Conservation (phyloP, 2,113 vertebrate species). For the Neogobius melanostomus region DNA sequence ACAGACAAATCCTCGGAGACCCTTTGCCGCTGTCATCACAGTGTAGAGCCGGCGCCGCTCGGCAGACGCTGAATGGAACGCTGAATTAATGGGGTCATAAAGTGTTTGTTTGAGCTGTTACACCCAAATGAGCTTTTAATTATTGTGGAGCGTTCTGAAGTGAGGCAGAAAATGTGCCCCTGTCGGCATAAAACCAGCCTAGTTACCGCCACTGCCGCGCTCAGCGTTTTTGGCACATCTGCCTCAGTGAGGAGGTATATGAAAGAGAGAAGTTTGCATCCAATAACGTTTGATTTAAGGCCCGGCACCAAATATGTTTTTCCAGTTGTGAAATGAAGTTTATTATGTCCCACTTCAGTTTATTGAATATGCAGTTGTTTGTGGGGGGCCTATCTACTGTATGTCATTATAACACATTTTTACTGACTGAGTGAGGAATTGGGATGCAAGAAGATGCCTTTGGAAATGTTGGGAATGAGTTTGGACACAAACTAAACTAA, state of each 20-base stretch:
- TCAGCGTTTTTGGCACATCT: slow-evolving; percentile 51
- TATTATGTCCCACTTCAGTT: no score
- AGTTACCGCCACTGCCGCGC: slow-evolving; percentile 45
- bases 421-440: no score
- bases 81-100: slow-evolving; percentile 62
- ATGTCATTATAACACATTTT: no score
- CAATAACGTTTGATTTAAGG: slow-evolving; percentile 5
- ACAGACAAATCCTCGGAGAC: slow-evolving; percentile 30
- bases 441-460: no score
- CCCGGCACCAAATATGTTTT: neutral
- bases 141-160: slow-evolving; percentile 59
- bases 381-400: no score
- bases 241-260: slow-evolving; percentile 28
- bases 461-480: no score
- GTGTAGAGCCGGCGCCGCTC: slow-evolving; percentile 32
- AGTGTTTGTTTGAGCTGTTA: slow-evolving; percentile 71
- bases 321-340: neutral
- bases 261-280: slow-evolving; percentile 29
- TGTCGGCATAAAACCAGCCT: slow-evolving; percentile 62
- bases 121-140: slow-evolving; percentile 73
- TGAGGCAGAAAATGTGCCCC: slow-evolving; percentile 66
- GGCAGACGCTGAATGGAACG: slow-evolving; percentile 40
- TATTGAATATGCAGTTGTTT: no score
- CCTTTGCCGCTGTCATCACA: slow-evolving; percentile 48
- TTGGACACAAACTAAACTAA: no score